Base-by-base conservation (phyloP, 1,140 invertebrate genomes). In the Metaphire vulgaris region DNA sequence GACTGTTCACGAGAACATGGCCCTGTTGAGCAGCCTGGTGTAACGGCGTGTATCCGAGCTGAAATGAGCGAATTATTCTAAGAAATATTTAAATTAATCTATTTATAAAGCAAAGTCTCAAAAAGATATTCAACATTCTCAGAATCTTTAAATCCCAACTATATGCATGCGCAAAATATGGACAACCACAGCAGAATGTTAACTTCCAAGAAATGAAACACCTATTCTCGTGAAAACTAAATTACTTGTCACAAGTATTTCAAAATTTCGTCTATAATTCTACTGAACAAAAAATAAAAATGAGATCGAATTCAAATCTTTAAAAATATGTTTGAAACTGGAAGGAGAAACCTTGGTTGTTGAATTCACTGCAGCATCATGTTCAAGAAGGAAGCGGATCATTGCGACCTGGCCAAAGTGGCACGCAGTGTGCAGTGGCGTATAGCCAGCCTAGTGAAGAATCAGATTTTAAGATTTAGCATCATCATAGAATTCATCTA, bases 1-100 rank as follows among this genome's bases (percentile, higher is more conserved):
- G 89, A 80, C 94, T 94, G 2, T 98, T 93, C 79, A 99, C 94
- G 79, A 93, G 92, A 16, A 95, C 93, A 86, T 99, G 97, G 1
- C 97, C 97, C 87, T 99, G 97, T 86, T 99, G 97, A 34, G 96
- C 95, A 2, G 95, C 96, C 87, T 99, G 96, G 88, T 99, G 97
- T 15, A 99, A 88, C 2, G 97, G 94, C 14, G 96, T 66, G 72
- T 74, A 71, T 12, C 69, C 69, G 28, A 31, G 26, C 69, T 71
- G 69, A n/a, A n/a, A n/a, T n/a, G 12, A 30, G 32, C 6, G n/a
- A 33, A 71, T 2, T 0, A 28, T 2, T 26, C 33, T 71, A 32
- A 33, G 30, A 71, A 32, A 71, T 2, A 30, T 71, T 30, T 2
- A 71, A 32, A 32, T 30, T 6, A 65, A 65, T 15, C 56, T 14